Evolutionary conservation across 1,140 invertebrate genomes (phyloP).

Genomic region (Hylyphantes graminicola): DNA sequence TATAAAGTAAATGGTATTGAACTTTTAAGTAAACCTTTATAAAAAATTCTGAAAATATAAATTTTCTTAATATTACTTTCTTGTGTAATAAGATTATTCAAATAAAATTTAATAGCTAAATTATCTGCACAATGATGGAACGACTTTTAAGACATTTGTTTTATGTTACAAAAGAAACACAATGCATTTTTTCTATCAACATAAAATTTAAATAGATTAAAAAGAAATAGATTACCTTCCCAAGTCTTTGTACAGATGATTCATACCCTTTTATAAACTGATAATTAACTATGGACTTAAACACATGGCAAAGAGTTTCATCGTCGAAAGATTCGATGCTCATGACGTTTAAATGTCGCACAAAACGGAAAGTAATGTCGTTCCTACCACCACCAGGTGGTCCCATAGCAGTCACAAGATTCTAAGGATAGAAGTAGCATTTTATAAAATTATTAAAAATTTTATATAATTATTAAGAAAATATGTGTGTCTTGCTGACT

Average conservation of each 20-base stretch:
- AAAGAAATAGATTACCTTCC: slow-evolving; percentile 73
- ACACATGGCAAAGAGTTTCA: slow-evolving; percentile 87
- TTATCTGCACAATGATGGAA: too few species aligned
- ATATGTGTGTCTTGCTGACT: too few species aligned
- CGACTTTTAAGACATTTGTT: neutral
- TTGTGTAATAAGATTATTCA: too few species aligned
- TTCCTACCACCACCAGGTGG: slow-evolving; percentile 88
- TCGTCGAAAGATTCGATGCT: slow-evolving; percentile 91
- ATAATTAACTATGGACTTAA: slow-evolving; percentile 88
- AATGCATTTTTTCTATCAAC: neutral
- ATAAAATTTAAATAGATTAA: neutral
- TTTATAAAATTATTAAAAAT: too few species aligned
- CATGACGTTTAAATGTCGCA: slow-evolving; percentile 87
- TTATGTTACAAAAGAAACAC: neutral
- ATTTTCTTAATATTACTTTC: too few species aligned
- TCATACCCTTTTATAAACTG: slow-evolving; percentile 87
- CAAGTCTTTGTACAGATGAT: slow-evolving; percentile 76
- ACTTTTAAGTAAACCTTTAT: too few species aligned
- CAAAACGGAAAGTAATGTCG: slow-evolving; percentile 80
- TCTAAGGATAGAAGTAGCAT: slow-evolving; percentile 72
- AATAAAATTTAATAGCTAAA: too few species aligned
- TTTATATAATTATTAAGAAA: too few species aligned
- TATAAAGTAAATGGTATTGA: too few species aligned
- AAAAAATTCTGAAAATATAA: too few species aligned
- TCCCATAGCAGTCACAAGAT: slow-evolving; percentile 86